Base-by-base conservation (phyloP, 1,140 invertebrate genomes). In the Penaeus chinensis region DNA sequence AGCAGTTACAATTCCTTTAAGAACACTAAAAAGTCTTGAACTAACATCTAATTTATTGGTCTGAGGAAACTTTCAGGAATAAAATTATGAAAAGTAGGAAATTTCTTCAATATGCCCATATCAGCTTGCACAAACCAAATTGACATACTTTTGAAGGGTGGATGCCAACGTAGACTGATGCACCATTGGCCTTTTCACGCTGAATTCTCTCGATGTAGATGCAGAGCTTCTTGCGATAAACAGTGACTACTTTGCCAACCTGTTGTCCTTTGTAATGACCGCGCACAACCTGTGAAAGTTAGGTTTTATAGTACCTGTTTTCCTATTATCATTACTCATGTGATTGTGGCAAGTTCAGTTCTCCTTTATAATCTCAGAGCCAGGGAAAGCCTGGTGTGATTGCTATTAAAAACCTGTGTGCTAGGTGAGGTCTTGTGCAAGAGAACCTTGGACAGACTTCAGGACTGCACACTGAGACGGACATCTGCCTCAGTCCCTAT, bases 251-350 rank as follows among this genome's bases (percentile, higher is more conserved):
- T 94, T 99, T 99, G 90, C 99, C 99, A 83, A 99, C 96, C 94
- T 99, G 98, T 93, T 99, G 98, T 69, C 98, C 98, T 93, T 99
- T 99, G 94, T 98, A 99, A 93, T 99, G 99, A 65, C 99, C 99
- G 89, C 98, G 94, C 74, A 99, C 97, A 91, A 99, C 96, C 96
- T 97, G 90, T 42, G 92, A 82, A 86, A 89, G 91, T 84, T 92
- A 92, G 82, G 62, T 22, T 13, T 61, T 27, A 54, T 19, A 71
- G 8, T 13, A 10, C 13, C 47, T 13, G 47, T 54, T 54, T 54
- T 8, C 13, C 47, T 54, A 54, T 54, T 13, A 8, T 54, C 47
- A 54, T 54, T 11, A 54, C 13, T 54, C 13, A 54, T 8, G 8
- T 54, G 47, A 54, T 11, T 54, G 47, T 54, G 0, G 1, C 0